phyloP scores from a whole-genome alignment of 2,113 vertebrate genomes.

The Actinemys pallida region DNA sequence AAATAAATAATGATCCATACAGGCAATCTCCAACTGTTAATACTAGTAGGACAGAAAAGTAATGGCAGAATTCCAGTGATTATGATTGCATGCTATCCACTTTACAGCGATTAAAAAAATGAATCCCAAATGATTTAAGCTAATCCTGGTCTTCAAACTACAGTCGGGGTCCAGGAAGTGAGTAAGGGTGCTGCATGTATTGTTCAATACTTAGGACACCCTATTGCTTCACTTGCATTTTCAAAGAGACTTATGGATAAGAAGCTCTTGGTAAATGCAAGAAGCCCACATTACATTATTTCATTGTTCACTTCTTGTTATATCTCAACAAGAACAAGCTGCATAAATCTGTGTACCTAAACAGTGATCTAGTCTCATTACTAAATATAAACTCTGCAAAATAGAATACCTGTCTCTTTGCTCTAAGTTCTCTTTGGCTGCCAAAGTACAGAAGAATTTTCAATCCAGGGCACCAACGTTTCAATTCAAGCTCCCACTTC shows the following conservation, averaged over 20 bases:
- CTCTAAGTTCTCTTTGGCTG: slow-evolving; percentile 85
- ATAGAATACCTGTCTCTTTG: slow-evolving; percentile 86
- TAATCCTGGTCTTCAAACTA: not conserved
- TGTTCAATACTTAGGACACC: not conserved
- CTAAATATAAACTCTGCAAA: not conserved
- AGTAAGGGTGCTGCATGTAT: not conserved
- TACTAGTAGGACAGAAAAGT: not conserved
- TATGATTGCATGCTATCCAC: not conserved
- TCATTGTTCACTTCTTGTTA: not conserved
- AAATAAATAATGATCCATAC: not conserved
- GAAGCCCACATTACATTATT: not conserved
- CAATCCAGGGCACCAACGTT: slow-evolving; percentile 93
- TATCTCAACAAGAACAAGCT: not conserved
- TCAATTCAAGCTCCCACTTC: slow-evolving; percentile 93
- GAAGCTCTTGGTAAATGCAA: not conserved
- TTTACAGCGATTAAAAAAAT: not conserved
- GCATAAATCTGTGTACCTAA: not conserved
- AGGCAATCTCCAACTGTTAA: not conserved
- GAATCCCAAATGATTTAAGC: not conserved
- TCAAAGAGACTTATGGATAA: not conserved
- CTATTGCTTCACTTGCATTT: not conserved
- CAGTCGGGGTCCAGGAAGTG: not conserved
- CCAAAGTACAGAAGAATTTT: slow-evolving; percentile 93
- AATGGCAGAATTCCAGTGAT: not conserved
- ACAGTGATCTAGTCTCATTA: not conserved